phyloP scores from a whole-genome alignment of 2,888 invertebrate genomes.

The Brenthis ino region DNA sequence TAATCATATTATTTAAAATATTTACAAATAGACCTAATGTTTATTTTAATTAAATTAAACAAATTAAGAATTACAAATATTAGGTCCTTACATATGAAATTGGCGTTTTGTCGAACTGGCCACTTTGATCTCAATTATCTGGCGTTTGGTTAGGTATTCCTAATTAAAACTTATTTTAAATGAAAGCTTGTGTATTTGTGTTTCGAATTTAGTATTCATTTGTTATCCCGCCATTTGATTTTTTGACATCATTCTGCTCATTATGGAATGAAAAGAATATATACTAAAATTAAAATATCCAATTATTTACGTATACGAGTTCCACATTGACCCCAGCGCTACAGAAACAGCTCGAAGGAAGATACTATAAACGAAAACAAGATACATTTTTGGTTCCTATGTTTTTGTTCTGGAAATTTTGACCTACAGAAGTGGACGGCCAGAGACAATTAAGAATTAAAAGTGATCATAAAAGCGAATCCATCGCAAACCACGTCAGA shows the following conservation, averaged over 20 bases:
- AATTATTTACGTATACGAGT: background rate
- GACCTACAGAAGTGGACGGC: background rate
- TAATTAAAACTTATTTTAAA: too few relatives aligned
- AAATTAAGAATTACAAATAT: too few relatives aligned
- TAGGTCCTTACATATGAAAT: background rate
- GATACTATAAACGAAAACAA: background rate
- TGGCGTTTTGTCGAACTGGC: background rate
- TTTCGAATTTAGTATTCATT: too few relatives aligned
- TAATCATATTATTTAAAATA: too few relatives aligned
- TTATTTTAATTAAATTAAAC: too few relatives aligned
- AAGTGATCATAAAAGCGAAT: too few relatives aligned
- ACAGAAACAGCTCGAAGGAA: slow-evolving; percentile 5
- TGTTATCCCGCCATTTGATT: too few relatives aligned
- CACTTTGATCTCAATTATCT: background rate
- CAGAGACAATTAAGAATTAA: too few relatives aligned
- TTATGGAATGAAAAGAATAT: background rate
- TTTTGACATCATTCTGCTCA: background rate
- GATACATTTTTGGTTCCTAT: background rate
- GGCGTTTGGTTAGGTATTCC: background rate
- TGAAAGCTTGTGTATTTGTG: too few relatives aligned
- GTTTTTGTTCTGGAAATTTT: slow-evolving; percentile 12
- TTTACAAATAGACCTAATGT: too few relatives aligned
- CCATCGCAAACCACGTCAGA: too few relatives aligned
- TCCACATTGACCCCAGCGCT: background rate
- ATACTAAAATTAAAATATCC: background rate